Evolutionary conservation across 2,797 vertebrate genomes (phyloP).

Genomic region (Urocyon cinereoargenteus): DNA sequence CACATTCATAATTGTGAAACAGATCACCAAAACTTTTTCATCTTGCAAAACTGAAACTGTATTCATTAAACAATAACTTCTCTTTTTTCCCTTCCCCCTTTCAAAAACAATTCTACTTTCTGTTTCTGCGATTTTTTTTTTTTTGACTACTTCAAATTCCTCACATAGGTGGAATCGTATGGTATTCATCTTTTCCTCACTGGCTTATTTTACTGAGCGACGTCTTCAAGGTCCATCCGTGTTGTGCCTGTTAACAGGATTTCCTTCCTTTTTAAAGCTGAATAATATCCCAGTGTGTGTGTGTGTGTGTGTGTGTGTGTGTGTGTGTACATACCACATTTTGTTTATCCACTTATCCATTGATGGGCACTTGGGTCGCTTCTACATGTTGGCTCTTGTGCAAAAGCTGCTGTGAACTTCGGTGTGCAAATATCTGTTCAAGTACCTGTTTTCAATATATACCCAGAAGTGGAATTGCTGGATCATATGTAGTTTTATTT

Average conservation of each 20-base stretch:
- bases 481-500: background rate
- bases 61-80: constrained; percentile 12
- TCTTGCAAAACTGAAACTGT: constrained; percentile 42
- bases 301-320: background rate
- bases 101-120: constrained; percentile 13
- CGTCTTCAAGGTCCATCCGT: background rate
- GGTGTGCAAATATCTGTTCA: background rate
- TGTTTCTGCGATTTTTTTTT: background rate
- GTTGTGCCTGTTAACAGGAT: background rate
- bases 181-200: constrained; percentile 19
- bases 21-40: background rate
- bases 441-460: background rate
- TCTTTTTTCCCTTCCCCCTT: background rate
- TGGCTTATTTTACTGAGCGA: constrained; percentile 5
- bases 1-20: background rate
- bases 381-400: constrained; percentile 16
- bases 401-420: background rate
- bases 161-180: background rate
- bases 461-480: background rate
- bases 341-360: background rate
- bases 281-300: background rate
- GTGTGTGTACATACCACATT: background rate
- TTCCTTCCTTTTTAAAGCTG: constrained; percentile 17
- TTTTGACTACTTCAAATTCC: background rate
- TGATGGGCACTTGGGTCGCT: background rate